Base-by-base conservation (phyloP, 2,888 invertebrate species). In the Philonicus albiceps region DNA sequence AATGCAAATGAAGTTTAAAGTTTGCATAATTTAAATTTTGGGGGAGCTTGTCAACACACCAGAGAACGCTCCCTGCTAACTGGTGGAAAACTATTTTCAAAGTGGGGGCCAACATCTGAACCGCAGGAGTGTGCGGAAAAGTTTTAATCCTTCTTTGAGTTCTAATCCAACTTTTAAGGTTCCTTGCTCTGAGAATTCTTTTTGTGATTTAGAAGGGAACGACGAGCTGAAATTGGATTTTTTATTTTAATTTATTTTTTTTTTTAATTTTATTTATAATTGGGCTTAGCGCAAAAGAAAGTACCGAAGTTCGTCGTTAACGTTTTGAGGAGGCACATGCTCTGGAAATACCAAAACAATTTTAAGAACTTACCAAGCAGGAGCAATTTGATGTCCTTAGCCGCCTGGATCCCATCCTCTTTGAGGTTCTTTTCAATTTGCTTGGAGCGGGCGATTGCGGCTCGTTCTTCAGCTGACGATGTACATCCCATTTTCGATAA, bases 381-480 rank as follows among this genome's bases (percentile, higher is more conserved):
- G 91, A 99, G 94, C 90, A 99, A 95, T 94, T 99, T 99, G 93
- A 99, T 99, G 94, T 99, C 99, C 94, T 99, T 98, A 91, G 98
- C 98, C 88, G 99, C 98, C 93, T 98, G 98, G 90, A 99, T 96
- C 89, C 98, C 98, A 94, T 99, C 99, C 93, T 99, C 99, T 93
- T 99, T 99, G 90, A 99, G 94, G 93, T 97, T 97, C 93, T 97
- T 98, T 94, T 99, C 99, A 92, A 99, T 99, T 93, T 96, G 96
- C 94, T 97, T 97, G 94, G 97, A 98, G 93, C 98, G 96, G 93
- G 98, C 99, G 93, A 98, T 95, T 91, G 99, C 99, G 92, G 98
- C 98, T 94, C 99, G 95, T 94, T 99, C 99, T 93, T 99, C 99
- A 91, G 98, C 98, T 93, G 98, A 99, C 96, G 99, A 97, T 93